A percentile compares a stretch with the other conserved stretches of the same genome.
Evolutionary conservation across 2,113 vertebrate species (phyloP).

Genomic region (Actenoides lindsayi): DNA sequence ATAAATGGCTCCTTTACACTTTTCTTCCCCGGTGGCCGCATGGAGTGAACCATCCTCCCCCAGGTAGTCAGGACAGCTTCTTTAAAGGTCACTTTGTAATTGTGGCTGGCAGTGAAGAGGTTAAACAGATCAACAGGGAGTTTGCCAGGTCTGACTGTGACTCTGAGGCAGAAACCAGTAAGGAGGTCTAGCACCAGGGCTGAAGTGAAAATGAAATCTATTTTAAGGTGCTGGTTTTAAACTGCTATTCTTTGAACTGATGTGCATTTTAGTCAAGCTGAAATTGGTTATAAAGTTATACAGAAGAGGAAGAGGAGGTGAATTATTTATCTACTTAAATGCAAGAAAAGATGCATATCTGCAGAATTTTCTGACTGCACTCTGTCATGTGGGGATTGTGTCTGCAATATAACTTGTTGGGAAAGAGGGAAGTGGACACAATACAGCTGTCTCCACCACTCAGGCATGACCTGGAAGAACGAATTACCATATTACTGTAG

Average conservation of each 20-base stretch:
- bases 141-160: not conserved
- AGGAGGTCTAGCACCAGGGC: not conserved
- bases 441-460: not conserved
- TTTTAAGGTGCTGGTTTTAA: conserved; percentile 42
- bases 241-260: conserved; percentile 10
- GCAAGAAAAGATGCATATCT: not conserved
- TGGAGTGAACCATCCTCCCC: not conserved
- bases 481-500: not conserved
- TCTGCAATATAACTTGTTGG: not conserved
- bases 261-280: not conserved
- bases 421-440: not conserved
- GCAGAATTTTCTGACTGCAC: not conserved
- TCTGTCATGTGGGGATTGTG: not conserved
- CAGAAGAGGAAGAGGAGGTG: not conserved
- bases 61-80: not conserved
- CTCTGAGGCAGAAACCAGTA: not conserved
- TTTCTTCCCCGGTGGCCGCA: not conserved
- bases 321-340: not conserved
- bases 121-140: not conserved
- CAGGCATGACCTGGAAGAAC: not conserved
- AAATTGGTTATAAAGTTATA: not conserved
- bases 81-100: not conserved
- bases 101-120: not conserved
- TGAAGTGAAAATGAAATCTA: conserved; percentile 50
- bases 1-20: not conserved